phyloP scores from a whole-genome alignment of 2,888 invertebrate genomes.

The Aleiodes alternator region DNA sequence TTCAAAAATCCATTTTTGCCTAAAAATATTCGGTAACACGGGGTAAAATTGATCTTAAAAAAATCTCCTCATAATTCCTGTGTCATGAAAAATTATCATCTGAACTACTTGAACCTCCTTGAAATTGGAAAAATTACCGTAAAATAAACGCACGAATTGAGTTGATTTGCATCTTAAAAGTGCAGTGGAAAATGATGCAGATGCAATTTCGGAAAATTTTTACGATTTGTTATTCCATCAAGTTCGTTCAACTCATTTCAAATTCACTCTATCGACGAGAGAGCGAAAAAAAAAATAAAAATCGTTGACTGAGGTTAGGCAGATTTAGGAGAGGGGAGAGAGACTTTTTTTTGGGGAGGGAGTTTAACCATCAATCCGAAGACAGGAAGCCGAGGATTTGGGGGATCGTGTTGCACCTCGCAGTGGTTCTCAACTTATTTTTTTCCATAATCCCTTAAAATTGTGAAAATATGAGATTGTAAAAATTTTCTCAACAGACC shows the following conservation, averaged over 20 bases:
- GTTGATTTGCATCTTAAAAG: no score
- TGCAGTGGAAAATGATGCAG: neutral
- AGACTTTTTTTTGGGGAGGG: neutral
- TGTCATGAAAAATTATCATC: no score
- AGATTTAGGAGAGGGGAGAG: neutral
- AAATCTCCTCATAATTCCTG: no score
- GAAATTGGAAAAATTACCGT: no score
- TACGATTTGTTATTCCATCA: conserved; percentile 1
- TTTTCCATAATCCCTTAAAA: no score
- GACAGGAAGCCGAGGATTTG: conserved; percentile 18
- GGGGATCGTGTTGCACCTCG: conserved; percentile 17
- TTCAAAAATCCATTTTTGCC: no score
- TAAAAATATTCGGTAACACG: no score
- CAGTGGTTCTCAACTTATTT: conserved; percentile 12
- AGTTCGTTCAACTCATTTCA: conserved; percentile 16
- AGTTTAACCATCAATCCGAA: conserved; percentile 14
- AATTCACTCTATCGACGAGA: neutral
- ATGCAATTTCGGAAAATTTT: neutral
- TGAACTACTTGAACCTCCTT: no score
- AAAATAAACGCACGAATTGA: no score
- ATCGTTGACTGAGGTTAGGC: conserved; percentile 7
- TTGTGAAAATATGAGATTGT: no score
- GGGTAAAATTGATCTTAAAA: no score
- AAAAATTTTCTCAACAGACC: no score
- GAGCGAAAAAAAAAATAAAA: neutral